Conservation (phyloP, 1,140 invertebrate species). For the Hylyphantes graminicola region DNA sequence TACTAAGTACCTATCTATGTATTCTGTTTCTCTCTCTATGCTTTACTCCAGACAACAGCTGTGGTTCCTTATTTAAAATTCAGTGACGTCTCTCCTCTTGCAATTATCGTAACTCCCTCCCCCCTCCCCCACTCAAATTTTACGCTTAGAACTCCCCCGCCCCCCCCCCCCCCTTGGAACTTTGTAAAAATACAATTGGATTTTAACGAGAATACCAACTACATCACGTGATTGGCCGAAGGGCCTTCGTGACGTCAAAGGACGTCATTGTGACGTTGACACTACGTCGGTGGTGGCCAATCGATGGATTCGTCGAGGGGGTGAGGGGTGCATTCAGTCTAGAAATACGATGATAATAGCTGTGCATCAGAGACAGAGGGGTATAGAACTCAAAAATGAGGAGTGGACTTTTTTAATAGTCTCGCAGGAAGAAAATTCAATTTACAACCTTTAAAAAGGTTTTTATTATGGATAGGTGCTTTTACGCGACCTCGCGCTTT, state of each 20-base stretch:
- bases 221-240: background rate
- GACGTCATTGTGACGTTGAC: slow-evolving; percentile 12
- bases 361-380: too few relatives aligned
- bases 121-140: background rate
- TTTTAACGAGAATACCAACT: background rate
- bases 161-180: background rate
- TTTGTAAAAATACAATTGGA: slow-evolving; percentile 10
- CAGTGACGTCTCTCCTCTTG: background rate
- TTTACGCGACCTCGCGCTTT: too few relatives aligned
- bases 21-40: background rate
- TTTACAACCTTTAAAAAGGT: too few relatives aligned
- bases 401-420: too few relatives aligned
- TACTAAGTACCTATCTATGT: background rate
- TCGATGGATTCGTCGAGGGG: background rate
- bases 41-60: background rate
- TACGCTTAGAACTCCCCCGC: background rate
- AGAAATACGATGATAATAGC: background rate
- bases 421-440: too few relatives aligned
- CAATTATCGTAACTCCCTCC: background rate
- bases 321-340: background rate
- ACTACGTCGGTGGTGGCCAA: background rate
- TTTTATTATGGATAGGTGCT: too few relatives aligned
- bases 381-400: too few relatives aligned
- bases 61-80: background rate
- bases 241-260: background rate